These are phyloP conservation scores for Brachyhypopomus occidentalis DNA, from an alignment of 2,113 vertebrate genomes.

Conservation along the genomic window DNA sequence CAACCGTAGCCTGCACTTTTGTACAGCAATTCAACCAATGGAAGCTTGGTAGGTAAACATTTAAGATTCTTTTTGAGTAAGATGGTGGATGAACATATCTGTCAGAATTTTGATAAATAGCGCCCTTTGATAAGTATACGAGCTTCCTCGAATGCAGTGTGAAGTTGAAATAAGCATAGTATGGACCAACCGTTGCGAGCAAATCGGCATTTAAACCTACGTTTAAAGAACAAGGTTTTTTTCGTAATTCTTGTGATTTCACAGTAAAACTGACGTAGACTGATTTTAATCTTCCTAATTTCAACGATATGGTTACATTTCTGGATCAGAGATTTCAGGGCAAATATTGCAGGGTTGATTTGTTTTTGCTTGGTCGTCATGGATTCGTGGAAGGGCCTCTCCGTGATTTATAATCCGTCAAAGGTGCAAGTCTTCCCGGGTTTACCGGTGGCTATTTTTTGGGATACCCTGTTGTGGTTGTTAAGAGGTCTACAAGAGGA, in stretches of 20 bases:
- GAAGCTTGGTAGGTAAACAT: constrained; percentile 93
- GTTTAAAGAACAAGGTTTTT: not conserved
- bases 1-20: constrained; percentile 82
- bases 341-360: constrained; percentile 76
- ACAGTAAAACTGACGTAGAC: not conserved
- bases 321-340: constrained; percentile 67
- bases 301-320: constrained; percentile 56
- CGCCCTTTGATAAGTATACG: constrained; percentile 84
- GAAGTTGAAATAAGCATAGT: constrained; percentile 77
- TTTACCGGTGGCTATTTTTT: constrained; percentile 36
- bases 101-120: constrained; percentile 94
- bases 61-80: constrained; percentile 86
- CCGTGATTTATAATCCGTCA: constrained; percentile 76
- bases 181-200: constrained; percentile 32
- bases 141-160: constrained; percentile 75
- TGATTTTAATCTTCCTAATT: not conserved
- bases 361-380: constrained; percentile 73
- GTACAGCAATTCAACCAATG: constrained; percentile 83
- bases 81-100: constrained; percentile 90
- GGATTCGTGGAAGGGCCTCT: constrained; percentile 75
- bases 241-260: constrained; percentile 8
- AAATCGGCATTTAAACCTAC: constrained; percentile 20
- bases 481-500: not conserved
- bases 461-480: constrained; percentile 25
- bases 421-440: constrained; percentile 68